Evolutionary conservation across 2,888 invertebrate genomes (phyloP).

Genomic region (Hyposoter didymator): DNA sequence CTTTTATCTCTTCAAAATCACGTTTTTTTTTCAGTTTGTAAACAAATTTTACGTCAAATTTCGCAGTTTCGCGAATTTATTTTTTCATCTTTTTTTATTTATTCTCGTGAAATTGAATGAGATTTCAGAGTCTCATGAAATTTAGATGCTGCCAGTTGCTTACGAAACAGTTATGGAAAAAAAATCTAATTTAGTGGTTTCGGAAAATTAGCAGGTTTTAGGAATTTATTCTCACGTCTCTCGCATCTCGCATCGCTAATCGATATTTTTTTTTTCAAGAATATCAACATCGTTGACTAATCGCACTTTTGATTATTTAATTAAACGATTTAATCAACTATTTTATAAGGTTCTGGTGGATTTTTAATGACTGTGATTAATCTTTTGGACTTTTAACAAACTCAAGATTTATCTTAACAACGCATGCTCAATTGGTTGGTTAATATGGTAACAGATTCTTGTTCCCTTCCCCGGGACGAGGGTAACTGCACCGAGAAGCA

Average conservation of each 20-base stretch:
- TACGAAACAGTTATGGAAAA: background rate
- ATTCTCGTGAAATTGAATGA: background rate
- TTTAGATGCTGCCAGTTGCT: background rate
- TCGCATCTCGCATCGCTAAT: conserved; percentile 52
- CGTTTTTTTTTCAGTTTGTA: background rate
- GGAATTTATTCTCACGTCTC: conserved; percentile 27
- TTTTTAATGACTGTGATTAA: conserved; percentile 4
- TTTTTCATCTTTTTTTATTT: background rate
- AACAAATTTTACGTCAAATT: background rate
- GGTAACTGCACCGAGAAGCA: conserved; percentile 92
- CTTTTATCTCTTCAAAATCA: background rate
- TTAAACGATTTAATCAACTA: background rate
- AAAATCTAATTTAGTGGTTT: background rate
- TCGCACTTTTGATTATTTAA: conserved; percentile 1
- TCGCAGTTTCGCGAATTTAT: background rate
- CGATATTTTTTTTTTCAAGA: background rate
- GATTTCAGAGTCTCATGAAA: background rate
- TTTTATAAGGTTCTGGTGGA: background rate
- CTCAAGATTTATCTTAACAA: conserved; percentile 71
- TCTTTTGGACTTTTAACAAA: conserved; percentile 11
- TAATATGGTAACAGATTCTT: conserved; percentile 87
- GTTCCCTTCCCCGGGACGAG: conserved; percentile 89
- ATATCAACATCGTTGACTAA: background rate
- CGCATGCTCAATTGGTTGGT: conserved; percentile 80
- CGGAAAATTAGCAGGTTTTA: background rate